These are phyloP conservation scores for Pimephales promelas DNA, from an alignment of 2,113 vertebrate genomes.

Conservation along the genomic window DNA sequence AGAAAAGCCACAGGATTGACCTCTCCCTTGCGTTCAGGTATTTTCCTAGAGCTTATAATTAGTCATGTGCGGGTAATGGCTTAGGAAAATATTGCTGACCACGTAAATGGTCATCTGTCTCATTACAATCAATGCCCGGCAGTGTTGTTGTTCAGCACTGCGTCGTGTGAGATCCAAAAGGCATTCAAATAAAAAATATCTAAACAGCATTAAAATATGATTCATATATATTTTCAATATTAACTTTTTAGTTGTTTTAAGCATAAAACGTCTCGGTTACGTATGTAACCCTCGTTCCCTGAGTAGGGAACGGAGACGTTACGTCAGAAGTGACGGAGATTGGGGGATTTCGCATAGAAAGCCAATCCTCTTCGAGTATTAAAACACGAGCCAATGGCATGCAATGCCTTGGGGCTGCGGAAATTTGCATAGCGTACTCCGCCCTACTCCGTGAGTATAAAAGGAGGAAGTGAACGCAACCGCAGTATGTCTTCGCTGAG, in stretches of 20 bases:
- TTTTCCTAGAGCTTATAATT: slow-evolving; percentile 65
- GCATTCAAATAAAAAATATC: background rate
- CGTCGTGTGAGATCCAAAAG: slow-evolving; percentile 16
- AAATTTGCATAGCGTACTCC: too few species aligned
- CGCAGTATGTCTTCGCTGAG: too few species aligned
- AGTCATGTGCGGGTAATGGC: slow-evolving; percentile 64
- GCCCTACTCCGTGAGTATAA: too few species aligned
- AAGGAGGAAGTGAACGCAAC: too few species aligned
- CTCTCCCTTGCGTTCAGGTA: slow-evolving; percentile 57
- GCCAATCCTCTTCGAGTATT: too few species aligned
- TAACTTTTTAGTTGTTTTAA: background rate
- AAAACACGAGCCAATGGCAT: too few species aligned
- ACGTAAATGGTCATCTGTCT: slow-evolving; percentile 49
- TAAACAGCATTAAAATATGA: background rate
- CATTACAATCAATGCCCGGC: slow-evolving; percentile 30
- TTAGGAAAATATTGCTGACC: slow-evolving; percentile 52
- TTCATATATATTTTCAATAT: background rate
- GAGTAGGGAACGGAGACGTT: too few species aligned
- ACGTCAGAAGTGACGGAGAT: too few species aligned
- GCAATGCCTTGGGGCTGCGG: too few species aligned
- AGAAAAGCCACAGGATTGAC: slow-evolving; percentile 15
- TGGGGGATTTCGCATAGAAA: too few species aligned
- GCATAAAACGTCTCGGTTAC: too few species aligned
- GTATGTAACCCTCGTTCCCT: too few species aligned
- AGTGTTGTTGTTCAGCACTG: background rate